Conservation (phyloP, 1,140 invertebrate genomes). For the Bombus consobrinus region DNA sequence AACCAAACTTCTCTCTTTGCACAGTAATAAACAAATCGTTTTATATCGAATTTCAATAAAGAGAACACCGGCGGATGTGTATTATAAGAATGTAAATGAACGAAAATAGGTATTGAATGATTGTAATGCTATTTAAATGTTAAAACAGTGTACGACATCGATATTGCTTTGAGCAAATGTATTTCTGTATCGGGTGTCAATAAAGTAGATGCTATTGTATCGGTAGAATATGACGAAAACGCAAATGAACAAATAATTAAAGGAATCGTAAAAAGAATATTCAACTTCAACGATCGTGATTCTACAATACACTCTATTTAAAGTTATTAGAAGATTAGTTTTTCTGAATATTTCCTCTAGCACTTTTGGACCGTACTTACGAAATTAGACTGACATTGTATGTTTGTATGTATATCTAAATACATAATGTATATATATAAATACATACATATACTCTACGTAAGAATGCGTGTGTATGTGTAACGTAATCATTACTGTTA, state of each 20-base stretch:
- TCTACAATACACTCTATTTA: too few relatives aligned
- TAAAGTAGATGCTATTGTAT: too few relatives aligned
- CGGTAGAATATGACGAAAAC: too few relatives aligned
- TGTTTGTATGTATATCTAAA: not conserved
- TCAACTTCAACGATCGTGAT: too few relatives aligned
- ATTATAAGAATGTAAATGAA: too few relatives aligned
- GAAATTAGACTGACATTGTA: constrained; percentile 60
- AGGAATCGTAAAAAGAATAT: too few relatives aligned
- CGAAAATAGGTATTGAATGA: not conserved
- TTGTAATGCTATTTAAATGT: too few relatives aligned
- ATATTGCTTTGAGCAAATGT: too few relatives aligned
- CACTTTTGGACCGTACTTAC: constrained; percentile 23
- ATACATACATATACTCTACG: not conserved
- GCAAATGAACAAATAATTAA: too few relatives aligned
- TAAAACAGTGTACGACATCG: too few relatives aligned
- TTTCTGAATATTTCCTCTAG: not conserved
- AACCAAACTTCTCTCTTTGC: not conserved
- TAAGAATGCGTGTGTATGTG: not conserved
- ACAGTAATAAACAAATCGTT: not conserved
- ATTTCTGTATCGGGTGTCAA: too few relatives aligned
- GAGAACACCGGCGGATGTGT: not conserved
- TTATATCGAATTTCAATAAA: not conserved
- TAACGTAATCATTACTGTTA: constrained; percentile 71
- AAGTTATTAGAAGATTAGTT: not conserved
- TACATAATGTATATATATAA: too few relatives aligned